Conservation (phyloP, 1,140 invertebrate species). For the Ooceraea biroi region DNA sequence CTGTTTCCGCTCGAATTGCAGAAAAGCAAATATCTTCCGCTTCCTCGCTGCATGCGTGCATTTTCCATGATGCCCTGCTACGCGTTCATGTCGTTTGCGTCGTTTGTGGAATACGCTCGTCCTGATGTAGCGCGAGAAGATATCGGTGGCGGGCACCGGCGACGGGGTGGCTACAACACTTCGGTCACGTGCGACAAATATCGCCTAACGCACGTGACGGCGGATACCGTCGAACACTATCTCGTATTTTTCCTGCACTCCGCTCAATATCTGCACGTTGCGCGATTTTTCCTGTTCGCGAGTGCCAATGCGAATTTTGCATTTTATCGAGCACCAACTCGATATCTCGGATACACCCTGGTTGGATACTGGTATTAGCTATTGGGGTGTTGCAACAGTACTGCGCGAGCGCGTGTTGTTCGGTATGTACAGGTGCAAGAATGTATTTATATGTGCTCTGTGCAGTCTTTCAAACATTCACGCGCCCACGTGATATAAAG, state of each 20-base stretch:
- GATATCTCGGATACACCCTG: constrained; percentile 48
- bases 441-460: neutral
- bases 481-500: neutral
- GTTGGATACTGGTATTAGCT: constrained; percentile 26
- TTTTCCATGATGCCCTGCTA: constrained; percentile 5
- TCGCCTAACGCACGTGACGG: constrained; percentile 59
- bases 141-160: constrained; percentile 32
- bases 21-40: neutral
- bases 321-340: constrained; percentile 45
- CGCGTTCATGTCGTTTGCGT: neutral
- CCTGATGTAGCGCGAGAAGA: constrained; percentile 39
- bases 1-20: neutral
- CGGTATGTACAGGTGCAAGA: neutral
- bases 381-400: constrained; percentile 13
- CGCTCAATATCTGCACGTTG: constrained; percentile 36
- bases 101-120: constrained; percentile 6
- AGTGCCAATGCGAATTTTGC: constrained; percentile 34
- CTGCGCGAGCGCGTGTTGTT: neutral
- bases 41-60: neutral
- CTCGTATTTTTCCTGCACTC: constrained; percentile 41
- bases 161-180: neutral
- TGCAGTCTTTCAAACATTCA: neutral
- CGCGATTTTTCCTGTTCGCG: constrained; percentile 50
- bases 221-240: constrained; percentile 29
- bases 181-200: constrained; percentile 60